Evolutionary conservation across 2,797 vertebrate species (phyloP), one percentile per base, ranked within the genome.

Genomic region (Gobionotothen gibberifrons): DNA sequence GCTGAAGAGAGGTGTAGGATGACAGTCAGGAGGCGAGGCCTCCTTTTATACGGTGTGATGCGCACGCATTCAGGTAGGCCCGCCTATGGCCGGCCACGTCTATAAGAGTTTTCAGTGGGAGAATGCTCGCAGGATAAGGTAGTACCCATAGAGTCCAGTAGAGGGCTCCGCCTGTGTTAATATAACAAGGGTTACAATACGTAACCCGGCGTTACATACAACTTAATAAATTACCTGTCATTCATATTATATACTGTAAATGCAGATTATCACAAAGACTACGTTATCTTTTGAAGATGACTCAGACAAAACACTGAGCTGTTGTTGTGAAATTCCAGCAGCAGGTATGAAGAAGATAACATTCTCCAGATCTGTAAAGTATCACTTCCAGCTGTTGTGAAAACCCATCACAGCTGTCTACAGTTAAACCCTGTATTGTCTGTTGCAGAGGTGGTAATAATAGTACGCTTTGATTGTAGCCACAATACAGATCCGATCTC

Each of bases 401-500:
- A 76, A 91, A 89, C 36, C 84, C 78, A 85, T 86, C 79, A 84
- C 77, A 88, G 87, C 85, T 89, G 87, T 90, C 90, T 91, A 52
- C 80, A 84, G 84, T 72, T 78, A 84, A 91, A 87, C 69, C 66
- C 21, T 88, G 85, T 85, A 90, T 91, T 93, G 93, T 94, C 93
- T 93, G 87, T 93, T 82, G 76, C 84, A 78, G 86, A 84, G 81
- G 76, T 85, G 74, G 79, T 65, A 87, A 85, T 88, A 93, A 92
- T 81, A 85, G 88, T 78, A 61, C 64, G 60, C 78, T 46, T 72
- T 91, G 91, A 93, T 90, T 94, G 91, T 94, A 95, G 94, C 78
- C 94, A 95, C 93, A 95, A 94, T 94, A 95, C 82, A 90, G 93
- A 93, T 92, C 64, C 68, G 87, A 94, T 93, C 92, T 87, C 0